Evolutionary conservation across 2,888 invertebrate species (phyloP), one percentile per base, ranked within the genome.

Genomic region (Drosophila mimica): DNA sequence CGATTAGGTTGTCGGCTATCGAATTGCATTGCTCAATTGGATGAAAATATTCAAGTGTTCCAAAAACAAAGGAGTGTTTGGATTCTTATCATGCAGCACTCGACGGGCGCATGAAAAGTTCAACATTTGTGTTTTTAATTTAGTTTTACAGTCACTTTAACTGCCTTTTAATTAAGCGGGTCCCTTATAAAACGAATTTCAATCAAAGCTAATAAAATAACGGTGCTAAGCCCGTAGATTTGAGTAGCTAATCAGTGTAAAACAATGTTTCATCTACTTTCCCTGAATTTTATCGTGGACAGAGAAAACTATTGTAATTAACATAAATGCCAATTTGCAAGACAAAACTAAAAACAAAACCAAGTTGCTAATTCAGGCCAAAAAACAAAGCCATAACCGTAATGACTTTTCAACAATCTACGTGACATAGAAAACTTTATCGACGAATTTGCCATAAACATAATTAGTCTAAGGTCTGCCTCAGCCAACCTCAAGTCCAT

Each of bases 401-500:
- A 81, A 81, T 77, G 58, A 81, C 66, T 80, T 80, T 81, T 64
- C 36, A 61, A 77, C 81, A 77, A 74, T 70, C 70, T 79, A 82
- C 73, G 76, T 82, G 82, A 72, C 82, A 76, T 38, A 43, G 54
- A 82, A 81, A 81, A 79, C 75, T 82, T 81, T 73, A 82, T 82
- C 76, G 71, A 54, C 70, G 17, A 73, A 67, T 68, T 64, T 52
- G 59, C 82, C 82, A 81, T 81, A 79, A 76, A 79, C 70, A 82
- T 81, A 81, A 81, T 81, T 82, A 82, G 65, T 58, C 51, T 63
- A 66, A 69, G 65, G 70, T 74, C 65, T 49, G 63, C 46, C 46
- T 8, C 4, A 2, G 46, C 15, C 52, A 17, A 52, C 56, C 49
- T 49, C 31, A 60, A 38, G 36, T 61, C 36, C 40, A 15, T 43